These are phyloP conservation scores for Hormaphis cornu DNA, from an alignment of 1,140 invertebrate genomes.

Conservation along the genomic window DNA sequence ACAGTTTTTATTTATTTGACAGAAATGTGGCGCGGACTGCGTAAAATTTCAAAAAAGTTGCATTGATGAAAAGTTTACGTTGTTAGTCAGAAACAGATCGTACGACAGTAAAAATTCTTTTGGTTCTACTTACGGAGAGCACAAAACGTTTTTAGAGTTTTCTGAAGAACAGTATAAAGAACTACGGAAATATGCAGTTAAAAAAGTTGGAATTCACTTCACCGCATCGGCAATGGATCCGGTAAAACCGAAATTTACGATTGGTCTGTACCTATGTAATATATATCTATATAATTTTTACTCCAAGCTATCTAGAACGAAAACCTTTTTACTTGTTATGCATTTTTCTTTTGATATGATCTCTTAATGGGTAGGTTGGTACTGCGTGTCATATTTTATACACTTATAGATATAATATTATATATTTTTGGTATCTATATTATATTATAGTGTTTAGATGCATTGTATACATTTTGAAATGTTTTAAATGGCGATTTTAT, in stretches of 20 bases:
- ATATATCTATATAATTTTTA: too few relatives aligned
- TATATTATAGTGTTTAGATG: too few relatives aligned
- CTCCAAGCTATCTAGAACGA: too few relatives aligned
- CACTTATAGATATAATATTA: too few relatives aligned
- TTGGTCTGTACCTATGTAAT: too few relatives aligned
- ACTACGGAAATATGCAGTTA: slow-evolving; percentile 55
- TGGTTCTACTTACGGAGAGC: slow-evolving; percentile 67
- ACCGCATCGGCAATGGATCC: slow-evolving; percentile 72
- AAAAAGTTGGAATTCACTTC: slow-evolving; percentile 55
- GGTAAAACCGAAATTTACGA: slow-evolving; percentile 42
- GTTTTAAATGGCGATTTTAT: too few relatives aligned
- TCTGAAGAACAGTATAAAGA: slow-evolving; percentile 53
- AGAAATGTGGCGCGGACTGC: slow-evolving; percentile 65
- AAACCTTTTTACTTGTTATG: too few relatives aligned
- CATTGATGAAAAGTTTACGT: slow-evolving; percentile 59
- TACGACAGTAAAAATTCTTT: slow-evolving; percentile 59
- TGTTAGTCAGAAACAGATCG: slow-evolving; percentile 49
- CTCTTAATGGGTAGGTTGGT: too few relatives aligned
- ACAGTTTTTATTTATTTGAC: not conserved
- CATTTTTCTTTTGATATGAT: too few relatives aligned
- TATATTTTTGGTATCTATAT: too few relatives aligned
- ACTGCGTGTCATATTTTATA: too few relatives aligned
- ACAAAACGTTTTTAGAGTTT: slow-evolving; percentile 64
- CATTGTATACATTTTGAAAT: too few relatives aligned
- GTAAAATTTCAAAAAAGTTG: slow-evolving; percentile 75